These are phyloP conservation scores for Gadus macrocephalus DNA, from an alignment of 2,113 vertebrate genomes.

Conservation along the genomic window DNA sequence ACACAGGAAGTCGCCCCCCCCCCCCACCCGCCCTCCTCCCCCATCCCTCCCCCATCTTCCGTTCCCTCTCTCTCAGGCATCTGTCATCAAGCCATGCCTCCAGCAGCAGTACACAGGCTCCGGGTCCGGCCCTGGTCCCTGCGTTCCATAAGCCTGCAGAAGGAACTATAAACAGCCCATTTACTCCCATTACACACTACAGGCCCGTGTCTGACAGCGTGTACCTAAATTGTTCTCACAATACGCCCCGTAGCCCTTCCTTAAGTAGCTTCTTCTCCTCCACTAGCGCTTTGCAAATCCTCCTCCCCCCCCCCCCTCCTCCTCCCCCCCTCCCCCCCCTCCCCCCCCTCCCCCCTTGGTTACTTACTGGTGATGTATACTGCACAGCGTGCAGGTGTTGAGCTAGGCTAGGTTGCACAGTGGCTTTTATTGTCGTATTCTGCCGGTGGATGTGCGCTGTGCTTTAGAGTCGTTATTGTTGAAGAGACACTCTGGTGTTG, in stretches of 20 bases:
- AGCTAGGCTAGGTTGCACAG: too few relatives aligned
- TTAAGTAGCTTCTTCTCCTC: constrained; percentile 26
- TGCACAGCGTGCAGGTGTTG: too few relatives aligned
- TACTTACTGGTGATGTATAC: too few relatives aligned
- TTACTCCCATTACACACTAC: constrained; percentile 47
- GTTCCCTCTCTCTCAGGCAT: constrained; percentile 14
- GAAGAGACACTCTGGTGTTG: too few relatives aligned
- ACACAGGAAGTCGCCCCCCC: constrained; percentile 15
- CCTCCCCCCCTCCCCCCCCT: too few relatives aligned
- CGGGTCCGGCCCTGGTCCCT: constrained; percentile 17
- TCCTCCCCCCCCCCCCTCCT: too few relatives aligned
- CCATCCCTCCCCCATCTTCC: constrained; percentile 1
- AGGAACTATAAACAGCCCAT: constrained; percentile 49
- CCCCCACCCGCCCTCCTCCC: neutral
- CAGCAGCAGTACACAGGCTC: constrained; percentile 14
- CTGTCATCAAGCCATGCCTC: constrained; percentile 24
- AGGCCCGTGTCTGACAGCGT: constrained; percentile 38
- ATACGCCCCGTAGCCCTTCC: constrained; percentile 30
- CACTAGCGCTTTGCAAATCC: neutral
- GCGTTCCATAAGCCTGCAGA: constrained; percentile 26
- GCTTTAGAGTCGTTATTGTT: too few relatives aligned
- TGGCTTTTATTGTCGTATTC: too few relatives aligned
- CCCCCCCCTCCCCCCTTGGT: too few relatives aligned
- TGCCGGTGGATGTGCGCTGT: too few relatives aligned
- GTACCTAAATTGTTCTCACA: constrained; percentile 43